Base-by-base conservation (phyloP, 2,888 invertebrate genomes). In the Lypha dubia region DNA sequence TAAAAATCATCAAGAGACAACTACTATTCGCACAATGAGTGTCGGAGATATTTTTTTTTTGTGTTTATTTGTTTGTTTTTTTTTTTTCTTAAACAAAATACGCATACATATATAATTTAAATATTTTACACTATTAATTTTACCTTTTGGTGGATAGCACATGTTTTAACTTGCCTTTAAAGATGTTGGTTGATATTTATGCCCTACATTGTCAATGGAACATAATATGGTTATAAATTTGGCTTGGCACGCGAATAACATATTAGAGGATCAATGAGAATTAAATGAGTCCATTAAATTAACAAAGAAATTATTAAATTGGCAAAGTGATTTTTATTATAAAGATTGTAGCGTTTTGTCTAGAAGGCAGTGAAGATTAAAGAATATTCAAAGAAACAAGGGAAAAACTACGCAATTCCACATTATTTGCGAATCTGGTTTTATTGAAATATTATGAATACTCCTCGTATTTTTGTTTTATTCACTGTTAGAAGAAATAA, bases 1-100 rank as follows among this genome's bases (percentile, higher is more conserved):
- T 53, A 24, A 67, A 68, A 80, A 80, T 74, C 73, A 68, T 38
- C 68, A 60, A 62, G 46, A 51, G 20, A 49, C 35, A 38, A 62
- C 44, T 17, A 46, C 20, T 11, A 62, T 63, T 46, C 28, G 44
- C 65, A 28, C 8, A 32, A 17, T 63, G 20, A 8, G 49, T 24
- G 6, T 60, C 7, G 41, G 5, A 7, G 5, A 38, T 58, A 24
- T 38, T 24, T 22, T 38, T 67, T n/a, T 32, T 67, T 38, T 0
- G 11, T 15, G 28, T 67, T 46, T 0, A n/a, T 35, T 20, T 46
- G 46, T 20, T 38, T 65, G 35, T 0, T 13, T 32, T 32, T 32
- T 8, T 6, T 41, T 41, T 41, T 8, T 32, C 32, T 4, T 35
- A n/a, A 20, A 9, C 3, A 41, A 53, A 13, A 63, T 56, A 65